phyloP scores from a whole-genome alignment of 2,113 vertebrate genomes.

The Crotalus viridis region DNA sequence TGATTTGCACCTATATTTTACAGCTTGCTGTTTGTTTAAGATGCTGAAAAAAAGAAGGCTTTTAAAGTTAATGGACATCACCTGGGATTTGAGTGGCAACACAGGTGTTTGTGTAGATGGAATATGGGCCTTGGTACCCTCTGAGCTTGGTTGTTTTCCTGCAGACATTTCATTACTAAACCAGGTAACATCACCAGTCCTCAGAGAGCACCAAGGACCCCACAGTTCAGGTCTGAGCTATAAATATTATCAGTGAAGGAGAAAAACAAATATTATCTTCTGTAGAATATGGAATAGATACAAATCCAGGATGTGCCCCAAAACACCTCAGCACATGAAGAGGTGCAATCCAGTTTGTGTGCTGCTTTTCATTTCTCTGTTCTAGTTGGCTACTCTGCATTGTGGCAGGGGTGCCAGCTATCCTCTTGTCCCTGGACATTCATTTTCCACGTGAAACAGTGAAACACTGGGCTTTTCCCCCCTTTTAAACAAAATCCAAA shows the following conservation, averaged over 20 bases:
- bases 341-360: not conserved
- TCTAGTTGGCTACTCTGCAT: not conserved
- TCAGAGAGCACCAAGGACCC: too few relatives aligned
- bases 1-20: not conserved
- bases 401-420: not conserved
- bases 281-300: too few relatives aligned
- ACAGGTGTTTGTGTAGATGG: too few relatives aligned
- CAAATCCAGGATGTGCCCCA: not conserved
- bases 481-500: too few relatives aligned
- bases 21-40: not conserved
- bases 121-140: too few relatives aligned
- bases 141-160: too few relatives aligned
- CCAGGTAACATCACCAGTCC: too few relatives aligned
- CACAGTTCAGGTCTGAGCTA: too few relatives aligned
- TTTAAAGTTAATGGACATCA: not conserved
- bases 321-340: not conserved
- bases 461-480: not conserved
- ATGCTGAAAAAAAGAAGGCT: not conserved
- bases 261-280: too few relatives aligned
- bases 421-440: not conserved
- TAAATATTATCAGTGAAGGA: too few relatives aligned
- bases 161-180: too few relatives aligned
- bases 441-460: not conserved
- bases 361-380: not conserved
- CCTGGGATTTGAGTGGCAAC: too few relatives aligned